A percentile compares a stretch with the other conserved stretches of the same genome.
Conservation (phyloP, 2,888 invertebrate genomes). For the Pheosia gnoma region DNA sequence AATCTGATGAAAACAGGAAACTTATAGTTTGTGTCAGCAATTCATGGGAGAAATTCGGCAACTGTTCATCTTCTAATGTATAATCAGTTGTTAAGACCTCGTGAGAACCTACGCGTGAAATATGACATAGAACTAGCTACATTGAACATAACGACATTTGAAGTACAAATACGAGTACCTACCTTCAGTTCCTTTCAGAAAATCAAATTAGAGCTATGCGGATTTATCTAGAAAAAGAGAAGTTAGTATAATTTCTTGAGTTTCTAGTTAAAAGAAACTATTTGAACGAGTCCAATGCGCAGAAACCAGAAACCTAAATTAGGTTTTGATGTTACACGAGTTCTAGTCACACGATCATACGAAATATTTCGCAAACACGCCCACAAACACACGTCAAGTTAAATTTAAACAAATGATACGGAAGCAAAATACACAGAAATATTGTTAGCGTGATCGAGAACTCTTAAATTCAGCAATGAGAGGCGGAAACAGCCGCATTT, state of each 20-base stretch:
- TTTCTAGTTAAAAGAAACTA: not conserved
- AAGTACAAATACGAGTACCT: too few species aligned
- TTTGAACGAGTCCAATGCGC: not conserved
- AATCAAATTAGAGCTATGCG: too few species aligned
- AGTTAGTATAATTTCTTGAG: not conserved
- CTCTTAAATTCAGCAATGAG: slow-evolving; percentile 30
- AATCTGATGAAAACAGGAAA: slow-evolving; percentile 45
- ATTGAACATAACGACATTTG: too few species aligned
- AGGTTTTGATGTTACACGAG: slow-evolving; percentile 13
- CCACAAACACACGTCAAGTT: slow-evolving; percentile 1
- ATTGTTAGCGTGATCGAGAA: slow-evolving; percentile 5
- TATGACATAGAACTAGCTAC: too few species aligned
- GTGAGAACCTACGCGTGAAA: too few species aligned
- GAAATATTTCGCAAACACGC: slow-evolving; percentile 1
- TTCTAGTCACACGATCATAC: slow-evolving; percentile 18
- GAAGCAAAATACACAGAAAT: slow-evolving; percentile 8
- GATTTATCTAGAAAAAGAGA: too few species aligned
- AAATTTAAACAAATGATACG: slow-evolving; percentile 23
- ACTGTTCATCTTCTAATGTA: slow-evolving; percentile 5
- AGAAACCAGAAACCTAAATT: slow-evolving; percentile 1
- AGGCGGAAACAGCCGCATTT: slow-evolving; percentile 35
- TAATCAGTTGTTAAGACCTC: not conserved
- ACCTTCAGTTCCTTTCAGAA: too few species aligned
- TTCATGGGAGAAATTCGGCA: slow-evolving; percentile 4
- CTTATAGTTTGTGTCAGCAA: slow-evolving; percentile 20